phyloP scores from a whole-genome alignment of 2,113 vertebrate species.

The Leucoraja erinaceus region DNA sequence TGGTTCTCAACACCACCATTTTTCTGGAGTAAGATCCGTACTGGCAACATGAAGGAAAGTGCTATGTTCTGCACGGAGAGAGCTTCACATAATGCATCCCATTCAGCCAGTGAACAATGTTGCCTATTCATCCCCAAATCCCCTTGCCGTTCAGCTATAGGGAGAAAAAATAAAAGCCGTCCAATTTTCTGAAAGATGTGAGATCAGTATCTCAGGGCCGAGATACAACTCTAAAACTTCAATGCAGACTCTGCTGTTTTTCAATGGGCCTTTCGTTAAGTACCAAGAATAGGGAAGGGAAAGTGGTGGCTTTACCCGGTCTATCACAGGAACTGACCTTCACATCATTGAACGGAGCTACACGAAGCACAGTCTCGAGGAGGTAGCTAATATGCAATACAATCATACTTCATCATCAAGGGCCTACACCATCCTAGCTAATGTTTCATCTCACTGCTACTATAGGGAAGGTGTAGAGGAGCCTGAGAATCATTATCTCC shows the following conservation, averaged over 20 bases:
- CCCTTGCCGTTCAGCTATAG: not conserved
- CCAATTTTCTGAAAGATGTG: not conserved
- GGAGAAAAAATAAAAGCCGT: not conserved
- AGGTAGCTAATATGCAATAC: too few relatives aligned
- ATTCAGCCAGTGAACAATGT: not conserved
- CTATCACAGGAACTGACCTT: too few relatives aligned
- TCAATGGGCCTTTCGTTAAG: not conserved
- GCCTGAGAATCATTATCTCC: too few relatives aligned
- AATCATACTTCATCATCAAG: too few relatives aligned
- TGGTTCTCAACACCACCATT: not conserved
- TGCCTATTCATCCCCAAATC: not conserved
- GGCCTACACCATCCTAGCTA: too few relatives aligned
- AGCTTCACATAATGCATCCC: not conserved
- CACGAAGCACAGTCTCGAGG: too few relatives aligned
- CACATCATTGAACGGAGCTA: too few relatives aligned
- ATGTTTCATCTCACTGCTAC: too few relatives aligned
- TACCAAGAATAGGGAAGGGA: not conserved
- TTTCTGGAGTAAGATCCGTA: not conserved
- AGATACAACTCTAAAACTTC: too few relatives aligned
- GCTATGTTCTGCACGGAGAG: not conserved
- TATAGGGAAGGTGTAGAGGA: too few relatives aligned
- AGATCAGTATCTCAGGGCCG: not conserved
- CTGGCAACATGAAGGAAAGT: not conserved
- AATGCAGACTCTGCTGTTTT: not conserved
- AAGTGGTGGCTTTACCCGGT: too few relatives aligned